Base-by-base conservation (phyloP, 2,888 invertebrate genomes). In the Dicyrtomina minuta region DNA sequence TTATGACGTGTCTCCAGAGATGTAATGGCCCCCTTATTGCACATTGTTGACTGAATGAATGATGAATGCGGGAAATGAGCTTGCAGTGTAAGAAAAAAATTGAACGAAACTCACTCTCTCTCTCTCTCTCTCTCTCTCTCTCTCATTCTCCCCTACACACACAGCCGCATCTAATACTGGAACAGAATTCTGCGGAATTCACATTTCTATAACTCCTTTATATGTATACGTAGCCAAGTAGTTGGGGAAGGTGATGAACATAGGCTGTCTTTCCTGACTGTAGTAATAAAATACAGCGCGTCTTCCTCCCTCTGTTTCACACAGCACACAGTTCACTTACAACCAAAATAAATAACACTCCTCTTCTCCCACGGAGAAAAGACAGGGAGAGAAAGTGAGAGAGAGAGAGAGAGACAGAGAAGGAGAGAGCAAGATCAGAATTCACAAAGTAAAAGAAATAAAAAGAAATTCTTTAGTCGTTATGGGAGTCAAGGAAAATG, bases 21-120 rank as follows among this genome's bases (percentile, higher is more conserved):
- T 51, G 68, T 60, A 68, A 68, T 68, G 61, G 68, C 53, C 68
- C 64, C 60, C 68, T 68, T 68, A 68, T 68, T 68, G 68, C 68
- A 68, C 68, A 68, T 68, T 68, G 68, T 60, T 68, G 68, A 68
- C 68, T 68, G 68, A 68, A 68, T 68, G 68, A 68, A 68, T 68
- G 68, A 68, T 68, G 68, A 68, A 68, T 68, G 68, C 60, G 24
- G 27, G 60, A 60, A 68, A 68, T 68, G 68, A 68, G 68, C 59
- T 51, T 41, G 26, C 33, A 49, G 44, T 15, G 55, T 8, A n/a
- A 17, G 53, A 53, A 27, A 66, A n/a, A 66, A 66, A 58, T 46
- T 26, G 39, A 12, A 27, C 22, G 20, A 46, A 66, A 58, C 39
- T 53, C 59, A n/a, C 56, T 58, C 13, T 55, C 33, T 33, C 22